phyloP scores from a whole-genome alignment of 2,113 vertebrate species.

The Rhadina sibilatrix region DNA sequence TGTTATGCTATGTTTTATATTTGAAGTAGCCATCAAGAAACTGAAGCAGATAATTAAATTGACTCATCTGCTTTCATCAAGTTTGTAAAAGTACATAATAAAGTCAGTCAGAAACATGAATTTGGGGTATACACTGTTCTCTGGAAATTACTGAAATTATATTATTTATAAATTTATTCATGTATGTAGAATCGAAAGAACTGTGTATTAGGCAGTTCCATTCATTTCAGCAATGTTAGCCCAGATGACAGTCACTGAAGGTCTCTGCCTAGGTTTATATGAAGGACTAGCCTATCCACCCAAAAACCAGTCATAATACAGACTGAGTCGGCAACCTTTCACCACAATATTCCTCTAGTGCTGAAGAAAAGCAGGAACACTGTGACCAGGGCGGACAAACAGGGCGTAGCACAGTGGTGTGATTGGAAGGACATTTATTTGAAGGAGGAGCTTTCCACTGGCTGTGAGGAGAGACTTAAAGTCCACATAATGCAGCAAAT shows the following conservation, averaged over 20 bases:
- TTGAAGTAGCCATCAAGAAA: constrained; percentile 3
- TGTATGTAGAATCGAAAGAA: background rate
- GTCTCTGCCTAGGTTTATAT: background rate
- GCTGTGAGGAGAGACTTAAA: background rate
- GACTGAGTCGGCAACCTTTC: background rate
- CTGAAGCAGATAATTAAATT: constrained; percentile 23
- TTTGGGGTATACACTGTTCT: background rate
- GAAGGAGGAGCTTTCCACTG: background rate
- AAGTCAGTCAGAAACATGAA: constrained; percentile 11
- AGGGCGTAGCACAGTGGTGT: rapidly evolving
- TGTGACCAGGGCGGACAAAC: background rate
- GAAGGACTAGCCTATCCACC: background rate
- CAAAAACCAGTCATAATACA: background rate
- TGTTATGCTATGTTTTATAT: background rate
- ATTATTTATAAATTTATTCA: background rate
- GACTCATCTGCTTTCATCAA: constrained; percentile 4
- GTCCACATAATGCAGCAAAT: background rate
- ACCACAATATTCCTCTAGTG: background rate
- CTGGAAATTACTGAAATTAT: background rate
- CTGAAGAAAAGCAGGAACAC: background rate
- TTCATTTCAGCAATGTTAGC: background rate
- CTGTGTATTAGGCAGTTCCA: background rate
- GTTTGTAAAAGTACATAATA: background rate
- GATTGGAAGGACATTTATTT: background rate
- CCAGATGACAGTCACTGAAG: background rate